Evolutionary conservation across 2,113 vertebrate genomes (phyloP).

Genomic region (Polyodon spathula): DNA sequence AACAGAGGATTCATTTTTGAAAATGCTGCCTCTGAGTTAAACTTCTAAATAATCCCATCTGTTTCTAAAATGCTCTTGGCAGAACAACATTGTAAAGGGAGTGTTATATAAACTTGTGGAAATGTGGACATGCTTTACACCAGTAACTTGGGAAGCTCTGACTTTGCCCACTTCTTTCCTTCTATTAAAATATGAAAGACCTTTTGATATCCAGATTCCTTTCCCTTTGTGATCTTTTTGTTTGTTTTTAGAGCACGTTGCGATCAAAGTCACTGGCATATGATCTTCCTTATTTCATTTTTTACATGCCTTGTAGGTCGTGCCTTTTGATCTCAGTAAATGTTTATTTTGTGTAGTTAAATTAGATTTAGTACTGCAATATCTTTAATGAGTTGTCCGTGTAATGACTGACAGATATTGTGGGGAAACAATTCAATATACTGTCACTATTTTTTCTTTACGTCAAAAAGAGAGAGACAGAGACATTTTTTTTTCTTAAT

Average conservation of each 20-base stretch:
- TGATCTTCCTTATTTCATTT: conserved; percentile 65
- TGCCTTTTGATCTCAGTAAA: conserved; percentile 52
- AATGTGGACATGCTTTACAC: conserved; percentile 47
- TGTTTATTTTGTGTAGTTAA: conserved; percentile 48
- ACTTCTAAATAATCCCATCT: conserved; percentile 58
- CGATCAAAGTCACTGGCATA: conserved; percentile 59
- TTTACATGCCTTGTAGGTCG: conserved; percentile 49
- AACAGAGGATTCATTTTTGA: conserved; percentile 42
- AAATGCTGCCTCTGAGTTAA: conserved; percentile 50
- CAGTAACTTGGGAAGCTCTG: conserved; percentile 26
- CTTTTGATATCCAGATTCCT: conserved; percentile 26
- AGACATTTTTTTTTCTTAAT: conserved; percentile 1
- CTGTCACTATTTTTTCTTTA: too few relatives aligned
- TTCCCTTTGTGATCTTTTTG: conserved; percentile 39
- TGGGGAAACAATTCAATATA: conserved; percentile 1
- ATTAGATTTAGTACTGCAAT: conserved; percentile 31
- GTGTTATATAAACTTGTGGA: conserved; percentile 46
- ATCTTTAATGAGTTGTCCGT: conserved; percentile 9
- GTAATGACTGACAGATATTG: neutral
- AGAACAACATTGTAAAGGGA: conserved; percentile 55
- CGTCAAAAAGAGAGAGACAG: too few relatives aligned
- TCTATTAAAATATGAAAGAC: conserved; percentile 35
- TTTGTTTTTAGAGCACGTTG: conserved; percentile 56
- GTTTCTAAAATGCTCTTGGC: conserved; percentile 63
- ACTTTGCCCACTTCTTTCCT: conserved; percentile 27